Percentiles rank a stretch among this genome's conserved stretches.
phyloP scores from a whole-genome alignment of 2,888 invertebrate species.

The Blastobasis adustella region DNA sequence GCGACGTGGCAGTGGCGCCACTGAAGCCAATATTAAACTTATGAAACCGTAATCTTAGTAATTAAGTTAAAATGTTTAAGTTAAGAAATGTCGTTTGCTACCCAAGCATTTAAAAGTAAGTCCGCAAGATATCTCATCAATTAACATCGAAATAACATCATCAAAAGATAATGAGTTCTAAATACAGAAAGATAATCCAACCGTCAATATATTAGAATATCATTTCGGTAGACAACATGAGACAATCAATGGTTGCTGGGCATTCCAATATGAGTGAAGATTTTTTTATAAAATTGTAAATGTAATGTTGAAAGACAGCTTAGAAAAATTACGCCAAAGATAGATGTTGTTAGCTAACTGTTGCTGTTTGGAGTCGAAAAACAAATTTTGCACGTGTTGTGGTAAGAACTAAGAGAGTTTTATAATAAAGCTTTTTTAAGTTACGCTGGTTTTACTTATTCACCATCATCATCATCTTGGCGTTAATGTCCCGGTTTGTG shows the following conservation, averaged over 20 bases:
- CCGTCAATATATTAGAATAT: not conserved
- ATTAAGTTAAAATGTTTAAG: conserved; percentile 45
- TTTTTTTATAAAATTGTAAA: conserved; percentile 32
- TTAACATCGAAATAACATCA: conserved; percentile 10
- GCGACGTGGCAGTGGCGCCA: conserved; percentile 42
- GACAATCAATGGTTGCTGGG: conserved; percentile 20
- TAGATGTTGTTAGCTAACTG: conserved; percentile 25
- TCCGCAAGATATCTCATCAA: conserved; percentile 21
- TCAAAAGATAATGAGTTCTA: conserved; percentile 12
- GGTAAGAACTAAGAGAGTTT: conserved; percentile 51
- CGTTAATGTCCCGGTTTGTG: too few species aligned
- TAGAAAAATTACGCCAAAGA: conserved; percentile 25
- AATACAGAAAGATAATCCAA: conserved; percentile 12
- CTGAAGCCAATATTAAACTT: conserved; percentile 43
- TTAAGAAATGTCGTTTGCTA: conserved; percentile 42
- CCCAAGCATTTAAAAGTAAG: conserved; percentile 59
- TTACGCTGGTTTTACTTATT: too few species aligned
- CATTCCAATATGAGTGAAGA: conserved; percentile 34
- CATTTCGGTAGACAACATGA: conserved; percentile 2
- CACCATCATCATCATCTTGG: too few species aligned
- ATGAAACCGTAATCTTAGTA: conserved; percentile 68
- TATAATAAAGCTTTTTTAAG: conserved; percentile 54
- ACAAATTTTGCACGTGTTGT: conserved; percentile 43
- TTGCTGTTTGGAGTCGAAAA: conserved; percentile 36
- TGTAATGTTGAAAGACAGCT: conserved; percentile 50